Evolutionary conservation across 2,113 vertebrate genomes (phyloP).

Genomic region (Leucosticte australis): DNA sequence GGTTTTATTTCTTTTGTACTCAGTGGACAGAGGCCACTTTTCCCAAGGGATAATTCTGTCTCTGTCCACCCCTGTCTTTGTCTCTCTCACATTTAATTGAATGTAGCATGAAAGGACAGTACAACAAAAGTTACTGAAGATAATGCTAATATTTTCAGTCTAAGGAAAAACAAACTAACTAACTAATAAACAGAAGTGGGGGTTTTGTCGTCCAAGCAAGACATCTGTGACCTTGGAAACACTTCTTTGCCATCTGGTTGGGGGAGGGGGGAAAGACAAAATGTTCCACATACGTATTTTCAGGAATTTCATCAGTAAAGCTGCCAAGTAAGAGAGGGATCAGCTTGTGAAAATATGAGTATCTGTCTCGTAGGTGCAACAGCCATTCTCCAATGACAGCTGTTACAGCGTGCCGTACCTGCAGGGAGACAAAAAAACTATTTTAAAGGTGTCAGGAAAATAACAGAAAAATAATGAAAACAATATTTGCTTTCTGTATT

Average conservation of each 20-base stretch:
- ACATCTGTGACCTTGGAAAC: background rate
- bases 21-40: background rate
- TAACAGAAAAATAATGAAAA: background rate
- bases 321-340: constrained; percentile 89
- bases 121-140: background rate
- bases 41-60: background rate
- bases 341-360: constrained; percentile 92
- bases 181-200: background rate
- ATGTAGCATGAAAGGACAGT: background rate
- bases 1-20: background rate
- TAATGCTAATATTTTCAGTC: background rate
- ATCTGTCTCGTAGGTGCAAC: constrained; percentile 86
- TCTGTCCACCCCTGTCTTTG: background rate
- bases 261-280: rapidly evolving
- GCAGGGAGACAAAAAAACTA: background rate
- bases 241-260: background rate
- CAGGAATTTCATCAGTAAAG: constrained; percentile 85
- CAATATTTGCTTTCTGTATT: background rate
- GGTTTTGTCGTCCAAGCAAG: background rate
- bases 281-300: constrained; percentile 77
- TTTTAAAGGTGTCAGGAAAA: background rate
- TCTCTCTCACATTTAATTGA: background rate
- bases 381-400: constrained; percentile 87
- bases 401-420: constrained; percentile 90
- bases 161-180: background rate